phyloP scores from a whole-genome alignment of 2,888 invertebrate genomes.

The Drosophila acutilabella region DNA sequence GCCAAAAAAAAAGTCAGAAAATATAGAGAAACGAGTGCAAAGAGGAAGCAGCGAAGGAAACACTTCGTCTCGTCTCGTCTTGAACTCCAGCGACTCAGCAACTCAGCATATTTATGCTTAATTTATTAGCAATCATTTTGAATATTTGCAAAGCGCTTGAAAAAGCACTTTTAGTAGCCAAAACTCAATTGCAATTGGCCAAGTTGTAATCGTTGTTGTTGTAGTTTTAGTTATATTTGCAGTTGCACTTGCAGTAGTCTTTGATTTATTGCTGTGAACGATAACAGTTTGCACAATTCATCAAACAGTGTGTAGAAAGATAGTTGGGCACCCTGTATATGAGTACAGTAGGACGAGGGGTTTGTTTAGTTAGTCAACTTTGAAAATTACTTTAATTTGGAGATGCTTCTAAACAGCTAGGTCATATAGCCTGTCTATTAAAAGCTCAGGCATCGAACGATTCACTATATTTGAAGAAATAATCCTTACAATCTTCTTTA shows the following conservation, averaged over 20 bases:
- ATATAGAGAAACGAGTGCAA: background rate
- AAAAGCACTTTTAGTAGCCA: slow-evolving; percentile 43
- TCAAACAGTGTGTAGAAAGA: background rate
- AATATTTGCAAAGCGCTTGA: slow-evolving; percentile 81
- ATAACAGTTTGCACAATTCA: slow-evolving; percentile 63
- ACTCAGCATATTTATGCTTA: slow-evolving; percentile 67
- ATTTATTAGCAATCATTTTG: slow-evolving; percentile 77
- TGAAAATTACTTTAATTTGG: no score
- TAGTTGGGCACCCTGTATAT: background rate
- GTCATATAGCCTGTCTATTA: no score
- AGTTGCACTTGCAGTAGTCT: slow-evolving; percentile 3
- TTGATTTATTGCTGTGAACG: slow-evolving; percentile 76
- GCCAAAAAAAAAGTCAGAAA: slow-evolving; percentile 29
- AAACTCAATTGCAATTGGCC: slow-evolving; percentile 20
- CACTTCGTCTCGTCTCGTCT: slow-evolving; percentile 18
- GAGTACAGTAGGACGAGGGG: background rate
- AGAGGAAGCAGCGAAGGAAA: no score
- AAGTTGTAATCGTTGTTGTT: slow-evolving; percentile 37
- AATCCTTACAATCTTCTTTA: no score
- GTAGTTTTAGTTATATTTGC: slow-evolving; percentile 5
- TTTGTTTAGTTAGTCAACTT: background rate
- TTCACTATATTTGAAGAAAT: no score
- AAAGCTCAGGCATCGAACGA: no score
- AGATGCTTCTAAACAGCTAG: no score
- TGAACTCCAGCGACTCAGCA: slow-evolving; percentile 7